phyloP scores from a whole-genome alignment of 1,140 invertebrate genomes.

The Notospermus geniculatus region DNA sequence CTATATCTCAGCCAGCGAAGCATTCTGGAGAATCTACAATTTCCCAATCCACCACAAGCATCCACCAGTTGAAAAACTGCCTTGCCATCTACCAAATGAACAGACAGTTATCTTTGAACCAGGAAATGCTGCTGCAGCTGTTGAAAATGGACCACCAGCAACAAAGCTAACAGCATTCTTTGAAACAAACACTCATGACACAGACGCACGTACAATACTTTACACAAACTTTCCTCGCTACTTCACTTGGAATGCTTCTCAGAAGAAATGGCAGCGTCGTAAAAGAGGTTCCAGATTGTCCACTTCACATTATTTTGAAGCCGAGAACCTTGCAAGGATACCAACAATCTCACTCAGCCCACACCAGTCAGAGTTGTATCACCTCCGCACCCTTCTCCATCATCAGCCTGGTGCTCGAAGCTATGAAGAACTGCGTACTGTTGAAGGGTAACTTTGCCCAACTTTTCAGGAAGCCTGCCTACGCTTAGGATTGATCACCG shows the following conservation, averaged over 20 bases:
- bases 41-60: slow-evolving; percentile 50
- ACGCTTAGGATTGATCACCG: neutral
- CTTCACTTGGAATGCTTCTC: slow-evolving; percentile 2
- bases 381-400: neutral
- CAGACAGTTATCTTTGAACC: slow-evolving; percentile 53
- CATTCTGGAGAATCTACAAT: slow-evolving; percentile 36
- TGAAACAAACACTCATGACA: neutral
- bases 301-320: neutral
- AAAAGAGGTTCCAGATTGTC: neutral
- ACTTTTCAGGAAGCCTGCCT: neutral
- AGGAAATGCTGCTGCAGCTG: slow-evolving; percentile 32
- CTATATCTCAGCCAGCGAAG: slow-evolving; percentile 38
- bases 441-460: neutral
- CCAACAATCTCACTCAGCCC: neutral
- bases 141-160: slow-evolving; percentile 3
- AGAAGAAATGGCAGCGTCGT: slow-evolving; percentile 4
- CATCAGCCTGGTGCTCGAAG: neutral
- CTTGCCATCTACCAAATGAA: slow-evolving; percentile 57
- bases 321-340: neutral
- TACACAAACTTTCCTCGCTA: slow-evolving; percentile 6
- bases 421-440: neutral
- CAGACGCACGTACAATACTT: neutral
- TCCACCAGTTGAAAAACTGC: slow-evolving; percentile 46
- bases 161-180: slow-evolving; percentile 1
- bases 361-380: slow-evolving; percentile 7